Base-by-base conservation (phyloP, 2,888 invertebrate species). In the Brachyopa scutellaris region DNA sequence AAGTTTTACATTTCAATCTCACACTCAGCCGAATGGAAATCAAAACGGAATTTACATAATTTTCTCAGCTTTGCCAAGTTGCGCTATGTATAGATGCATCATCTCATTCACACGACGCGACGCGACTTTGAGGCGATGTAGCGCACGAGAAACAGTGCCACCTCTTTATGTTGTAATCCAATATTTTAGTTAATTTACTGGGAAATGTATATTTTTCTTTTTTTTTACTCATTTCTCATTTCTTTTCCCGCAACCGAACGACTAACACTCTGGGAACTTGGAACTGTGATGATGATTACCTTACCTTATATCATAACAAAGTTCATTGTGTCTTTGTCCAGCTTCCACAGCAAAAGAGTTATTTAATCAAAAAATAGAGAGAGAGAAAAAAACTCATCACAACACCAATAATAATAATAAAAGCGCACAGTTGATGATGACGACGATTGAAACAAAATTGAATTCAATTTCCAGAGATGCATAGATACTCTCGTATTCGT, bases 11-110 rank as follows among this genome's bases (percentile, higher is more conserved):
- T 72, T 64, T 78, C 53, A 72, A 72, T 78, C 72, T 66, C 53
- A 45, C 36, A 59, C 72, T 72, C 38, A 42, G 17, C 57, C 45
- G 29, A 45, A 69, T 51, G 42, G 33, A 26, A 55, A 64, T 17
- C 15, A 42, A 61, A 62, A 62, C 42, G 55, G 45, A 72, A 73
- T 73, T 79, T 62, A 79, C 79, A 79, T 73, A 79, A 79, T 73
- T 67, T 47, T 45, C 38, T 26, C 53, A 53, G 59, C 31, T 42
- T 11, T 40, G 49, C 15, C n/a, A n/a, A n/a, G n/a, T n/a, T 21
- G 26, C 42, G 26, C 47, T n/a, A n/a, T n/a, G n/a, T n/a, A 26
- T 26, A 26, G 51, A 51, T 49, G 29, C 19, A 23, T 11, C 53
- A 67, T 67, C 29, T 64, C 69, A 77, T 77, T 69, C 53, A 67